Base-by-base conservation (phyloP, 1,140 invertebrate genomes). In the Anthonomus grandis region DNA sequence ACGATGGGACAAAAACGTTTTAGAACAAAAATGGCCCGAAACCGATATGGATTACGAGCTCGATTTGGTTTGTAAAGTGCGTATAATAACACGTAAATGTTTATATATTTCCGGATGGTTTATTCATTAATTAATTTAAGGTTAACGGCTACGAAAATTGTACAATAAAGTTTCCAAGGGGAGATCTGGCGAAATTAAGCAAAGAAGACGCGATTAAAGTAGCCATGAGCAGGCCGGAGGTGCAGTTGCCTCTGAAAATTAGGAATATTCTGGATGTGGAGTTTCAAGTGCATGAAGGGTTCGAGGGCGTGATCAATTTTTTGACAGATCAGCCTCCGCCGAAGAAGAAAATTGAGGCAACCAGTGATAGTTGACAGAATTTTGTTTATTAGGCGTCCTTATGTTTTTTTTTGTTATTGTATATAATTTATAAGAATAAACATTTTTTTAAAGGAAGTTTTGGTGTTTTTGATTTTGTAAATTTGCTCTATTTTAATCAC, bases 21-120 rank as follows among this genome's bases (percentile, higher is more conserved):
- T 87, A 0, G 73, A 85, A 46, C 89, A 91, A 73, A 75, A 67
- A 3, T 96, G 93, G 93, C 93, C 94, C 1, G 70, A 81, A 63
- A 78, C 94, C 12, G 91, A 95, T 75, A 70, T 76, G 17, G 70
- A 86, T 58, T 93, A 86, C 72, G 74, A 81, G 54, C 71, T 91
- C 37, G 79, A 83, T 65, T 73, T 90, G 24, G 70, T 78, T 47
- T 81, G 86, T 62, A 77, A 81, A 66, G 85, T 87, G 68, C 74
- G 66, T 70, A 51, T 36, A 21, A 19, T n/a, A 3, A 9, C n/a
- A 15, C 13, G 19, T n/a, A 13, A 22, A n/a, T 27, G 8, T 22
- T 9, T 10, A 19, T 21, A 9, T 3, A 17, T 13, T 15, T 19
- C 4, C 23, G 6, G 17, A 13, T 5, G 2, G 12, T 6, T 21